Base-by-base conservation (phyloP, 2,888 invertebrate species). In the Copidosoma aretas region DNA sequence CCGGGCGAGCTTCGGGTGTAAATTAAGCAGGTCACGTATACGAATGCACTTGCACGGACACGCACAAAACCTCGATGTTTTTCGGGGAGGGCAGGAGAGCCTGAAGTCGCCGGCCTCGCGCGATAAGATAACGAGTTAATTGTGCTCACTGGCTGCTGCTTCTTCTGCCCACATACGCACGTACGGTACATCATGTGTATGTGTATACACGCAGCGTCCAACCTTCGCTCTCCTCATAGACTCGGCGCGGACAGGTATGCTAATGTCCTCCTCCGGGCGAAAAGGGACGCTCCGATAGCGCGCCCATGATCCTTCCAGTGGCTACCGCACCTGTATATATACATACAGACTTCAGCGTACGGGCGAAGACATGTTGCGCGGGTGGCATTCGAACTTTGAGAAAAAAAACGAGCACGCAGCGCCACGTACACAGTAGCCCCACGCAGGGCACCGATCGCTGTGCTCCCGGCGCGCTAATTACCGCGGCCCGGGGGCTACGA, bases 121-220 rank as follows among this genome's bases (percentile, higher is more conserved):
- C 81, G 83, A 83, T 83, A 83, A 83, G 83, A 83, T 83, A 82
- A 83, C 83, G 82, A 83, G 83, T 83, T 83, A 83, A 83, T 83
- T 83, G 83, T 83, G 82, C 82, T 80, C 81, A 79, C 80, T 80
- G 79, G 77, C 76, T 8, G 32, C 76, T 8, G 32, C 32, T 32
- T 8, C 32, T 32, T 3, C 8, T 81, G 82, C 81, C 81, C 81
- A 81, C 82, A 81, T 81, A 80, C 81, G 79, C 81, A n/a, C n/a
- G n/a, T n/a, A n/a, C n/a, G n/a, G n/a, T n/a, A n/a, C n/a, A n/a
- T n/a, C n/a, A n/a, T n/a, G n/a, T n/a, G n/a, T n/a, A n/a, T n/a
- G n/a, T n/a, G n/a, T n/a, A n/a, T n/a, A n/a, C n/a, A n/a, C n/a
- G n/a, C n/a, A n/a, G n/a, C n/a, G n/a, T 17, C 39, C 51, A 39